Base-by-base conservation (phyloP, 2,797 vertebrate species). In the Mycteria americana region DNA sequence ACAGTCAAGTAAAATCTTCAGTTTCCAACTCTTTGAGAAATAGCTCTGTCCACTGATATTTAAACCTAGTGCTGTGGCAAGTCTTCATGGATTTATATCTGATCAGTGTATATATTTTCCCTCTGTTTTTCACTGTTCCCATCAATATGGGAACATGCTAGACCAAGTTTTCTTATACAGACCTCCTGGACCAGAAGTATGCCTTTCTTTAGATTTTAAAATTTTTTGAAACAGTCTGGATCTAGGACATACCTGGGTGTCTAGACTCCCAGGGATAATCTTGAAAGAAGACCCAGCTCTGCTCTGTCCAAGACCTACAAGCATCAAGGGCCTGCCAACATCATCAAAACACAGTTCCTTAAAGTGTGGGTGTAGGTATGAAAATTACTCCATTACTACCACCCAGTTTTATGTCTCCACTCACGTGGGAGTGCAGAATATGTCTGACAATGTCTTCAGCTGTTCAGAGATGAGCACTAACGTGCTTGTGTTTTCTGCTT, bases 371-470 rank as follows among this genome's bases (percentile, higher is more conserved):
- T 57, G 57, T 87, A 88, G 79, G 19, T 80, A 91, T 75, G 91
- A 88, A 92, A 84, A 78, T 85, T 85, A 65, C 43, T 92, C 62
- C 4, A 12, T 59, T 91, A 78, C 84, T 94, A 90, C 77, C 76
- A 85, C 85, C 28, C 79, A 93, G 76, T 31, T 89, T 78, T 80
- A 24, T 67, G 50, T 77, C 85, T 93, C 37, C 22, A 45, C 57
- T 93, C 89, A 79, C 2, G 39, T 87, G 89, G 80, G 92, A 96
- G 92, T 54, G 46, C 69, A 81, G 89, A 92, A 75, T 85, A 72
- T 75, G 89, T 92, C 79, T 94, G 73, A 91, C 89, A 95, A 80
- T 88, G 72, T 88, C 89, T 93, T 92, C 79, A 86, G 83, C 83
- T 95, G 57, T 60, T 88, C 59, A 65, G 73, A 65, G 72, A 51